Evolutionary conservation across 2,113 vertebrate genomes (phyloP).

Genomic region (Myiozetetes cayanensis): DNA sequence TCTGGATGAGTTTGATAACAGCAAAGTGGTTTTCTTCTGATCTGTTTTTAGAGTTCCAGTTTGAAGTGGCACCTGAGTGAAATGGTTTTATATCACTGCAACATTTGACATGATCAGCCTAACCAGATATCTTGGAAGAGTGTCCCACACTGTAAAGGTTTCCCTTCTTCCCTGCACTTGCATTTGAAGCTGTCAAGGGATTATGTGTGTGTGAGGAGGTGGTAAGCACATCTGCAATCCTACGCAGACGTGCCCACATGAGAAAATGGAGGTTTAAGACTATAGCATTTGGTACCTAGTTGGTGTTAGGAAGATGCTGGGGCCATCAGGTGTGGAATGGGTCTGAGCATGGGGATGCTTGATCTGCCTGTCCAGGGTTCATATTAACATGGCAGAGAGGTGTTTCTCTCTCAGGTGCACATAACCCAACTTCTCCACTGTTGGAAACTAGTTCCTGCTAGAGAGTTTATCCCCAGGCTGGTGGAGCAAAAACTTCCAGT

Average conservation of each 20-base stretch:
- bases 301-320: neutral
- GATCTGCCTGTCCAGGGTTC: neutral
- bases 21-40: neutral
- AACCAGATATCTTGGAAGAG: neutral
- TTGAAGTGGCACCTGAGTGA: neutral
- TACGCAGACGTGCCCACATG: no score
- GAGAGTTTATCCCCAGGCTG: neutral
- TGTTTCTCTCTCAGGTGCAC: neutral
- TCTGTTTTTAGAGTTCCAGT: neutral
- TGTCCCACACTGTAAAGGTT: neutral
- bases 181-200: neutral
- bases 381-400: neutral
- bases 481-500: neutral
- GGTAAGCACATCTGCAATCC: neutral
- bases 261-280: neutral
- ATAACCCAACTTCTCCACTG: neutral
- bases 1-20: neutral
- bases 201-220: rapidly evolving
- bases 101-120: neutral
- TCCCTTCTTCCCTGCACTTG: neutral
- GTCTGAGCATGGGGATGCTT: neutral
- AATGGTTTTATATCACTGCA: neutral
- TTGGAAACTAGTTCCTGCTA: neutral
- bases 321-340: neutral
- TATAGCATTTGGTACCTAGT: neutral